A percentile compares a stretch with the other conserved stretches of the same genome.
These are phyloP conservation scores for Rhinoptilus africanus DNA, from an alignment of 2,113 vertebrate genomes.

Conservation along the genomic window DNA sequence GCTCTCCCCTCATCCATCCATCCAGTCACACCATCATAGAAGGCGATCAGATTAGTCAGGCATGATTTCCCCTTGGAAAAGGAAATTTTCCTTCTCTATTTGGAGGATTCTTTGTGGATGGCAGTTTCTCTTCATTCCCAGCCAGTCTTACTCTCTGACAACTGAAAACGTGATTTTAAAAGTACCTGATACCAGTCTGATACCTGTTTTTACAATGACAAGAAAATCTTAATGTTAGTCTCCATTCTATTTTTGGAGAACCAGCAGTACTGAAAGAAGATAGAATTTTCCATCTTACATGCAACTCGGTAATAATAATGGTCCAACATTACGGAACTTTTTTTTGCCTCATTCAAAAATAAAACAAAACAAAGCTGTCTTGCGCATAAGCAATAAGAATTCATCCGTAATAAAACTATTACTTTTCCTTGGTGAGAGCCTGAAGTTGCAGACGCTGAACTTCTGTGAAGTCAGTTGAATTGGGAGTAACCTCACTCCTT, in stretches of 20 bases:
- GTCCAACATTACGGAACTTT: background rate
- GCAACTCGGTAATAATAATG: background rate
- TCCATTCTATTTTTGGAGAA: background rate
- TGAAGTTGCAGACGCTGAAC: background rate
- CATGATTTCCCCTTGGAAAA: too few species aligned
- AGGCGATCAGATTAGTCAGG: too few species aligned
- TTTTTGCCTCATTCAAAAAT: background rate
- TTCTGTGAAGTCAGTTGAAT: background rate
- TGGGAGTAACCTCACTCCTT: background rate
- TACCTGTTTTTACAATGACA: background rate
- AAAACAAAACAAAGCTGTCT: background rate
- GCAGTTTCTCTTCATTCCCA: background rate
- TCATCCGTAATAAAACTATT: background rate
- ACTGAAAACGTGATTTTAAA: background rate
- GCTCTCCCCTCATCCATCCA: too few species aligned
- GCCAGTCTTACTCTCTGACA: background rate
- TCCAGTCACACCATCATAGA: too few species aligned
- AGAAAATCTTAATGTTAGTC: background rate
- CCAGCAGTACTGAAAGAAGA: background rate
- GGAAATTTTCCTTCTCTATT: background rate
- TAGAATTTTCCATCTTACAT: background rate
- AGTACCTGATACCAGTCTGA: rapidly evolving
- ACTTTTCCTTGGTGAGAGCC: background rate
- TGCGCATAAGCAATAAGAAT: background rate
- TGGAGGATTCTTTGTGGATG: background rate